Conservation (phyloP, 2,888 invertebrate genomes). For the Hecatera dysodea region DNA sequence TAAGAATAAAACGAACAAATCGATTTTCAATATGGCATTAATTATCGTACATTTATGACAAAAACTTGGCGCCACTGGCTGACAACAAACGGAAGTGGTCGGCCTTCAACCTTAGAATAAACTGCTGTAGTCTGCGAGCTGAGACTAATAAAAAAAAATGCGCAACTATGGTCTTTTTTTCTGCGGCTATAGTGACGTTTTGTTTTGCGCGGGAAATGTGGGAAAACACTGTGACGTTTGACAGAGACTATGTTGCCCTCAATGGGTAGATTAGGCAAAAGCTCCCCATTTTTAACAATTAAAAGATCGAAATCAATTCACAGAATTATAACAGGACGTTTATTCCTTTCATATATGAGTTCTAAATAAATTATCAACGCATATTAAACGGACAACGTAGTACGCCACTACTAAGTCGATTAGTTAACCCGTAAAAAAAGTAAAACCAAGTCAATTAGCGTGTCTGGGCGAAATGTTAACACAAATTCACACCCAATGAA, state of each 20-base stretch:
- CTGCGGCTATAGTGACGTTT: constrained; percentile 45
- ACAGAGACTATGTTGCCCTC: too few relatives aligned
- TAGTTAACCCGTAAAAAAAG: constrained; percentile 24
- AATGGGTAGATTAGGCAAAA: neutral
- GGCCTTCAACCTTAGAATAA: constrained; percentile 71
- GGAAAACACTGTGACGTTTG: constrained; percentile 16
- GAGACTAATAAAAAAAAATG: constrained; percentile 45
- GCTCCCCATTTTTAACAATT: neutral
- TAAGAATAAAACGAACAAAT: constrained; percentile 55
- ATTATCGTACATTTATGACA: constrained; percentile 50
- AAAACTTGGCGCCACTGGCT: constrained; percentile 76
- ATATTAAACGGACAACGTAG: neutral
- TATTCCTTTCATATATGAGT: neutral
- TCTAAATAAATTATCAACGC: neutral
- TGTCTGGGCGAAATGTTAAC: constrained; percentile 18
- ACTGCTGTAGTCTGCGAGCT: constrained; percentile 31
- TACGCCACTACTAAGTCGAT: neutral
- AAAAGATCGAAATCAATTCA: neutral
- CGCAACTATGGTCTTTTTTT: constrained; percentile 25
- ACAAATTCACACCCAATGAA: constrained; percentile 35
- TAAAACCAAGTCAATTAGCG: constrained; percentile 26
- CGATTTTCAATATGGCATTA: constrained; percentile 45
- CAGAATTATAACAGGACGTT: neutral
- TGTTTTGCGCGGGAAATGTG: constrained; percentile 27
- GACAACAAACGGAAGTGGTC: constrained; percentile 63